Conservation (phyloP, 2,797 vertebrate genomes). For the Diceros bicornis region DNA sequence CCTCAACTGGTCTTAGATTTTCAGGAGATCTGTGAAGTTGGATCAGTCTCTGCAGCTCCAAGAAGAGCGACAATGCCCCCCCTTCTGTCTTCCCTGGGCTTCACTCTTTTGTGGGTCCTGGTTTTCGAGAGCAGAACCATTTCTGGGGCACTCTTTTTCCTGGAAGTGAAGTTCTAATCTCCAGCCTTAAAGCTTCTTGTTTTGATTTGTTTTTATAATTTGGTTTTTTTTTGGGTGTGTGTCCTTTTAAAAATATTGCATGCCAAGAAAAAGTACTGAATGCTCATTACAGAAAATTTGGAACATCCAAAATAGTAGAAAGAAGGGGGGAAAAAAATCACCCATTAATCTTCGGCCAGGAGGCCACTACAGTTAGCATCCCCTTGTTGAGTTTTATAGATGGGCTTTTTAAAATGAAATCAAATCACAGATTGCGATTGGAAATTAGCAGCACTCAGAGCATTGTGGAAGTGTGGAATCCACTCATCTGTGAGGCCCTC, state of each 20-base stretch:
- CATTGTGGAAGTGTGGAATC: neutral
- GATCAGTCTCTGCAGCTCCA: neutral
- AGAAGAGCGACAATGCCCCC: accelerated
- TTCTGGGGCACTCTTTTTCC: neutral
- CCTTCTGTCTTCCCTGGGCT: neutral
- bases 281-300: slow-evolving; percentile 15
- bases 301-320: neutral
- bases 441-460: neutral
- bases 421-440: neutral
- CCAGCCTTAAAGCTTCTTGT: neutral
- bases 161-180: neutral
- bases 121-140: neutral
- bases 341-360: neutral
- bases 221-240: neutral
- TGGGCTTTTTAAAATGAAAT: neutral
- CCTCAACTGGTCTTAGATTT: neutral
- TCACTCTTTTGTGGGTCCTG: neutral
- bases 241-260: neutral
- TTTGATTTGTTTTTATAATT: slow-evolving; percentile 19
- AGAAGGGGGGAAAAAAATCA: accelerated
- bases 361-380: neutral
- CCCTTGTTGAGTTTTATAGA: neutral
- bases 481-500: neutral
- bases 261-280: neutral
- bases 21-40: neutral